Base-by-base conservation (phyloP, 2,113 vertebrate species). In the Antennarius striatus region DNA sequence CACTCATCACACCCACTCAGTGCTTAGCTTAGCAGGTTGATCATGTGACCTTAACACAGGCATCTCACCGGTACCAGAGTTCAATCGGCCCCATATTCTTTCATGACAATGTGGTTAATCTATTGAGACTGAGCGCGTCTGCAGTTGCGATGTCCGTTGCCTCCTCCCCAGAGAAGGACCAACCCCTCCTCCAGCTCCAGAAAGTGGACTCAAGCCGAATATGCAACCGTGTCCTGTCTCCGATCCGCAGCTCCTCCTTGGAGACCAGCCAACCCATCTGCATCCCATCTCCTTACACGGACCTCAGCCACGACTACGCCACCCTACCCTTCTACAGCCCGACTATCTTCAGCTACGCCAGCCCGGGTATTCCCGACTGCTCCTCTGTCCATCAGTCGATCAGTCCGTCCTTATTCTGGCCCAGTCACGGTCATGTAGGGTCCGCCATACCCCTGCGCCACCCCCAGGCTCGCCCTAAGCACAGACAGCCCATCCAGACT, bases 301-400 rank as follows among this genome's bases (percentile, higher is more conserved):
- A 99, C 22, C 93, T 85, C 48, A 65, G 89, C 54, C 94, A 94
- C 0, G 96, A 98, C 12, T 97, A 95, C 45, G 77, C 93, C 0
- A 6, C 93, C 0, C 81, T 97, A 72, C 88, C 96, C 0, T 96
- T 97, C 91, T 99, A 95, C 74, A 92, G 92, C 63, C 95, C 96
- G 0, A 73, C 93, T 1, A 5, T 96, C 84, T 91, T 96, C 83
- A 92, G 95, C 54, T 98, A 95, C 29, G 87, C 86, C 16, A 39
- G 92, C 14, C 55, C 92, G 0, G 59, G 75, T 15, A 60, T 94
- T 53, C 79, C 89, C 0, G 95, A 97, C 66, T 80, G 90, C 0
- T 46, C 91, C 8, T 15, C 91, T 0, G 76, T 87, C 6, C 91
- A 86, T 42, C 95, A 95, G 82, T 88, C 91, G 0, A 71, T 95